Conservation (phyloP, 2,113 vertebrate genomes). For the Ornithorhynchus anatinus region DNA sequence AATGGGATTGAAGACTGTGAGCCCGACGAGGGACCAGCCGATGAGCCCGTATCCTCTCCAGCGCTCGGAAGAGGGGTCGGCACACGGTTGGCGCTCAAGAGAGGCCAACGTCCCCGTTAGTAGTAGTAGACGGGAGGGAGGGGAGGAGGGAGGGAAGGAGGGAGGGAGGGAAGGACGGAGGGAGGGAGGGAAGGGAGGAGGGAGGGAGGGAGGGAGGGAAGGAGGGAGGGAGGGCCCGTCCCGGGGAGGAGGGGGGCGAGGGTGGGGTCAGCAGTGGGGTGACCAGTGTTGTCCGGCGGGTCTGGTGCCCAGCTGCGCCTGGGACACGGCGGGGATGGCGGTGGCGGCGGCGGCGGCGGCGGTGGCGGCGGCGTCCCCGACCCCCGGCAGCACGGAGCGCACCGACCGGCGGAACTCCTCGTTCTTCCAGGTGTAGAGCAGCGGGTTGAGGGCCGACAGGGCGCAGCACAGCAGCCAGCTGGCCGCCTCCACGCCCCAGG, state of each 20-base stretch:
- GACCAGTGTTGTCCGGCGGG: slow-evolving; percentile 61
- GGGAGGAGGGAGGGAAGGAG: no score
- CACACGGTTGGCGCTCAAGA: no score
- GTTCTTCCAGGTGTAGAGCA: slow-evolving; percentile 88
- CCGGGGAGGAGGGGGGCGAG: neutral
- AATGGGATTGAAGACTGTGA: no score
- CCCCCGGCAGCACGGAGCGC: slow-evolving; percentile 74
- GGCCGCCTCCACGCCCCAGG: slow-evolving; percentile 72
- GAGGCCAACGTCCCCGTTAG: no score
- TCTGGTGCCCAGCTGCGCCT: slow-evolving; percentile 51
- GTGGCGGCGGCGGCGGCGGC: slow-evolving; percentile 42
- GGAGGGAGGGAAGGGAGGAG: neutral
- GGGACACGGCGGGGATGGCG: slow-evolving; percentile 51
- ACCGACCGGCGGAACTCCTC: slow-evolving; percentile 85
- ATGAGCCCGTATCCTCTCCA: no score
- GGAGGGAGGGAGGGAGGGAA: no score
- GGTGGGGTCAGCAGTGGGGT: neutral
- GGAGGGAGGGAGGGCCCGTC: no score
- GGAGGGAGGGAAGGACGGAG: no score
- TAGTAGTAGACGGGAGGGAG: no score
- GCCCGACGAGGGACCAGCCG: no score
- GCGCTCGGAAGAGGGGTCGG: no score
- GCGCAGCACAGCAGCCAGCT: slow-evolving; percentile 83
- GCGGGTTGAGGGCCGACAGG: slow-evolving; percentile 82
- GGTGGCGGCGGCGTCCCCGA: slow-evolving; percentile 44